Conservation (phyloP, 2,888 invertebrate genomes). For the Eledona agricola region DNA sequence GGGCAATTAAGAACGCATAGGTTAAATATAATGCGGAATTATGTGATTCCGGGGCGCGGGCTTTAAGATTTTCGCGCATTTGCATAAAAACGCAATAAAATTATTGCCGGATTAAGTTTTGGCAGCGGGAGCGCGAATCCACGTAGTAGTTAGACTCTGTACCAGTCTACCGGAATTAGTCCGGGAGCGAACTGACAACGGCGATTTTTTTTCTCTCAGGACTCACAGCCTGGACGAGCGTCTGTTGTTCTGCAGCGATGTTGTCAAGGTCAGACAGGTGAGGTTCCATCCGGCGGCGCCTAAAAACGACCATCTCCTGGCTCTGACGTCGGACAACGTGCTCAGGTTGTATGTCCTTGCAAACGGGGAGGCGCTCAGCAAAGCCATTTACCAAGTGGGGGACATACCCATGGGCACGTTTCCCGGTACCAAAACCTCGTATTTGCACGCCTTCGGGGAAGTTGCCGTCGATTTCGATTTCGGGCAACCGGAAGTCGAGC, state of each 20-base stretch:
- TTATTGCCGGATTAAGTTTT: conserved; percentile 40
- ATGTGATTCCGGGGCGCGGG: conserved; percentile 39
- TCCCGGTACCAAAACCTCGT: conserved; percentile 56
- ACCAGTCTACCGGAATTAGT: no score
- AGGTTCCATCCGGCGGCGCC: conserved; percentile 89
- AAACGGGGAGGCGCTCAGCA: conserved; percentile 46
- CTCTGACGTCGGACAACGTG: conserved; percentile 88
- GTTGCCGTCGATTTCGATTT: conserved; percentile 89
- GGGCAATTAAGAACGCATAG: conserved; percentile 58
- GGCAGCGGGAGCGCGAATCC: conserved; percentile 38
- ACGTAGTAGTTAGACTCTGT: conserved; percentile 30
- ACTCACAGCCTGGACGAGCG: conserved; percentile 78
- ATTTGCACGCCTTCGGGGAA: conserved; percentile 74
- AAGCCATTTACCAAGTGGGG: conserved; percentile 55
- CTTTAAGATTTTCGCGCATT: conserved; percentile 38
- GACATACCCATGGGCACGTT: conserved; percentile 55
- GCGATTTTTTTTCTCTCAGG: conserved; percentile 64
- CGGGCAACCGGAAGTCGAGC: conserved; percentile 64
- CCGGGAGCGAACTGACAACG: neutral
- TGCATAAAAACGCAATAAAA: conserved; percentile 40
- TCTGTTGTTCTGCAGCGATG: conserved; percentile 73
- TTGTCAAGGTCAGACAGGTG: conserved; percentile 76
- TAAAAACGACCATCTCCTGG: conserved; percentile 77
- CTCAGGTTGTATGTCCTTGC: conserved; percentile 57
- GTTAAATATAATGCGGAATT: conserved; percentile 56